These are phyloP conservation scores for Rhizomys pruinosus DNA, from an alignment of 2,113 vertebrate species.

Conservation along the genomic window DNA sequence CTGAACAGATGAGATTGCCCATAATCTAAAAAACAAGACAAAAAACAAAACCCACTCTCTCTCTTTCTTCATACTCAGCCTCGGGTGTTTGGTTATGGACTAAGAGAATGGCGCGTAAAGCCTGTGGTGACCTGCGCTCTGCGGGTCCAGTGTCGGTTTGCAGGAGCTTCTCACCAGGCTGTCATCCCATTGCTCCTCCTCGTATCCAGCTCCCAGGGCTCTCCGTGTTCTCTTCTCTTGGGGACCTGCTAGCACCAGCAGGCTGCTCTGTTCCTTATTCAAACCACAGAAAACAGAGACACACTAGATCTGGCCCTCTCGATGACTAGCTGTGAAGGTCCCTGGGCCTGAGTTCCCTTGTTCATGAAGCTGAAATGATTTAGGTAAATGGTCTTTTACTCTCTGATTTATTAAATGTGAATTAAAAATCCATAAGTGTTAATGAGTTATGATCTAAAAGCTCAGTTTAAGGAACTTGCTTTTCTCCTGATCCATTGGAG, in stretches of 20 bases:
- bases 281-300: neutral
- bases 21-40: neutral
- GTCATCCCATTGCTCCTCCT: neutral
- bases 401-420: neutral
- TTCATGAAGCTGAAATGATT: neutral
- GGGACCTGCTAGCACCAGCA: rapidly evolving
- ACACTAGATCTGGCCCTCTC: neutral
- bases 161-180: neutral
- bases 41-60: no score
- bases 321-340: neutral
- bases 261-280: neutral
- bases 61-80: neutral
- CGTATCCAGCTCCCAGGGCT: neutral
- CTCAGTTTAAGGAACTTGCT: neutral
- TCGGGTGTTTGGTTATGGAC: neutral
- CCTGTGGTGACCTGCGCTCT: neutral
- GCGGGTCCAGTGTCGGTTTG: neutral
- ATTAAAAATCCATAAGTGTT: neutral
- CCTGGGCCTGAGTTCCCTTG: neutral
- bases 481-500: neutral
- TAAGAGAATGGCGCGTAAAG: neutral
- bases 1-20: neutral
- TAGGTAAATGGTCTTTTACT: neutral
- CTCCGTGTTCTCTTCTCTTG: no score
- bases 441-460: neutral